Conservation (phyloP, 2,113 vertebrate genomes). For the Oriolus oriolus region DNA sequence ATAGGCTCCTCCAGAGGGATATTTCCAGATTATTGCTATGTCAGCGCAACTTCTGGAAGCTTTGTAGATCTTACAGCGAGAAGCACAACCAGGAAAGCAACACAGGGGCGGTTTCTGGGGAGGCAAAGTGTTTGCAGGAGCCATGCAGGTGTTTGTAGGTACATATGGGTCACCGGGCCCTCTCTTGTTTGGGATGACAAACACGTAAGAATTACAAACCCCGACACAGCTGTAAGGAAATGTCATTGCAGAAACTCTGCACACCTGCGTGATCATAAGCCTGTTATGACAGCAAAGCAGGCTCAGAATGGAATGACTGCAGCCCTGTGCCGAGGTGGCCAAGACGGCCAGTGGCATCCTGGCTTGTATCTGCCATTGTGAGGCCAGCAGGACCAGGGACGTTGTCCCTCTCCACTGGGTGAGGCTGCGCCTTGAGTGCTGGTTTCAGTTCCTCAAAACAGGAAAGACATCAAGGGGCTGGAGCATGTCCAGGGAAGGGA, state of each 20-base stretch:
- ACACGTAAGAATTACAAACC: neutral
- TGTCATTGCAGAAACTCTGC: neutral
- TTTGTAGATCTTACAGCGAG: neutral
- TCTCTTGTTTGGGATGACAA: neutral
- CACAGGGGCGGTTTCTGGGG: fast-evolving
- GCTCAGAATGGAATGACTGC: neutral
- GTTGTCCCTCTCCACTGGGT: neutral
- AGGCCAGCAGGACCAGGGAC: neutral
- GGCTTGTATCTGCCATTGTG: neutral
- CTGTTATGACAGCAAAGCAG: fast-evolving
- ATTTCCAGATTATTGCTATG: constrained; percentile 48
- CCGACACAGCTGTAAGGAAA: neutral
- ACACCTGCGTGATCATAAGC: too few relatives aligned
- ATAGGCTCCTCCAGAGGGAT: constrained; percentile 15
- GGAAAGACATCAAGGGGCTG: neutral
- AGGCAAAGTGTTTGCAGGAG: neutral
- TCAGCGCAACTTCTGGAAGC: constrained; percentile 35
- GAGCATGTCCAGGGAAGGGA: neutral
- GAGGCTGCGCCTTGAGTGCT: neutral
- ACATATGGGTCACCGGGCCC: neutral
- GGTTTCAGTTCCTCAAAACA: neutral
- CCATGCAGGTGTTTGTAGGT: neutral
- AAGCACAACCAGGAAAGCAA: neutral
- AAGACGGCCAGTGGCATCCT: neutral
- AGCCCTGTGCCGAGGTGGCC: neutral